A percentile compares a stretch with the other conserved stretches of the same genome.
Conservation (phyloP, 2,113 vertebrate genomes). For the Entomyzon cyanotis region DNA sequence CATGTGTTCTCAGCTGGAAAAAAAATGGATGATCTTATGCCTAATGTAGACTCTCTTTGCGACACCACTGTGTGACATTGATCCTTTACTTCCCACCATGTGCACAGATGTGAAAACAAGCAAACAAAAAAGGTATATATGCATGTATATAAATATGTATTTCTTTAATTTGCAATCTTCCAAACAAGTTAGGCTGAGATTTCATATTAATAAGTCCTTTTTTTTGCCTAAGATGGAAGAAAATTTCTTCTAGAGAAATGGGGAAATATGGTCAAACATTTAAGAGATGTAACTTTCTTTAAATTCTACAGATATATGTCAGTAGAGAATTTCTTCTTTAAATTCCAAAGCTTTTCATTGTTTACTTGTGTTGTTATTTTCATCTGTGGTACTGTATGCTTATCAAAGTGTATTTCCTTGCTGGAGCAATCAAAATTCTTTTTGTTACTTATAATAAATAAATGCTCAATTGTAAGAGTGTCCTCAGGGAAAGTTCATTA, state of each 20-base stretch:
- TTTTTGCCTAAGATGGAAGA: not conserved
- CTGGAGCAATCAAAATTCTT: conserved; percentile 65
- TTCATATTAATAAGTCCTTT: not conserved
- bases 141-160: not conserved
- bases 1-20: not conserved
- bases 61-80: fast-evolving
- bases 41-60: not conserved
- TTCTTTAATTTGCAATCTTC: not conserved
- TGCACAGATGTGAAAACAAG: not conserved
- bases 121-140: not conserved
- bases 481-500: conserved; percentile 72
- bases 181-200: not conserved
- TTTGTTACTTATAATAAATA: conserved; percentile 74
- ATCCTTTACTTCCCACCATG: not conserved
- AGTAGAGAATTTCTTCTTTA: not conserved
- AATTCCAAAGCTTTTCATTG: conserved; percentile 21
- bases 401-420: conserved; percentile 61
- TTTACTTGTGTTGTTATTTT: conserved; percentile 41
- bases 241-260: not conserved
- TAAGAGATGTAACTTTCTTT: not conserved
- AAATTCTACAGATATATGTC: not conserved
- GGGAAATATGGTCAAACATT: not conserved
- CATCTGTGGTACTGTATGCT: conserved; percentile 30
- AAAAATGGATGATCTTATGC: not conserved
- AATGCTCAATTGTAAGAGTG: conserved; percentile 66